A percentile compares a stretch with the other conserved stretches of the same genome.
Evolutionary conservation across 2,797 vertebrate genomes (phyloP).

Genomic region (Hybognathus amarus): DNA sequence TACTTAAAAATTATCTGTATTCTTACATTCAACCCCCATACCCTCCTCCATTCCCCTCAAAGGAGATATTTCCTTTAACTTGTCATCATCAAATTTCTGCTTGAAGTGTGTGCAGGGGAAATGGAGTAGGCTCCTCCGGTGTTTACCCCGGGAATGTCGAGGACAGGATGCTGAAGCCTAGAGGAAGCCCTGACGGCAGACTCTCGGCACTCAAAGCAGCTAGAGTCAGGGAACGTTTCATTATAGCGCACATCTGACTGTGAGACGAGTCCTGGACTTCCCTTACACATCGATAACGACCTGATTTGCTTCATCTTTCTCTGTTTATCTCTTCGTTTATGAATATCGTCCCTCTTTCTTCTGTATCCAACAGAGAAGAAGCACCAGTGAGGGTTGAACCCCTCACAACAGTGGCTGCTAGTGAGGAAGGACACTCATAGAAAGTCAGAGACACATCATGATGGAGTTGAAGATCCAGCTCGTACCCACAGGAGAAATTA

Average conservation of each 20-base stretch:
- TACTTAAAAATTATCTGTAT: too few relatives aligned
- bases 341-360: background rate
- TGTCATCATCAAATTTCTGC: slow-evolving; percentile 41
- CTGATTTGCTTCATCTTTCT: background rate
- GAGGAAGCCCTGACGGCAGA: slow-evolving; percentile 68
- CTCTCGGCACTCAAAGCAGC: slow-evolving; percentile 41
- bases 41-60: background rate
- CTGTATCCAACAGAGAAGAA: slow-evolving; percentile 34
- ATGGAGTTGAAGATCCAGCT: slow-evolving; percentile 83
- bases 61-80: slow-evolving; percentile 27
- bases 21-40: background rate
- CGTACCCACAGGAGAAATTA: slow-evolving; percentile 82
- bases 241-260: slow-evolving; percentile 57
- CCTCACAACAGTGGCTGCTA: slow-evolving; percentile 17
- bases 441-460: slow-evolving; percentile 64
- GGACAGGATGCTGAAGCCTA: slow-evolving; percentile 72
- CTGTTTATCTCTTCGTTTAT: slow-evolving; percentile 19
- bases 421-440: background rate
- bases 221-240: slow-evolving; percentile 57
- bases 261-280: slow-evolving; percentile 59
- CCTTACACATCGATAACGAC: slow-evolving; percentile 59
- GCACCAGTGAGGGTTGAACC: slow-evolving; percentile 7
- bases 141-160: slow-evolving; percentile 67
- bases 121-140: slow-evolving; percentile 41
- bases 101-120: slow-evolving; percentile 61